phyloP scores from a whole-genome alignment of 1,140 invertebrate genomes.

The Gonioctena quinquepunctata region DNA sequence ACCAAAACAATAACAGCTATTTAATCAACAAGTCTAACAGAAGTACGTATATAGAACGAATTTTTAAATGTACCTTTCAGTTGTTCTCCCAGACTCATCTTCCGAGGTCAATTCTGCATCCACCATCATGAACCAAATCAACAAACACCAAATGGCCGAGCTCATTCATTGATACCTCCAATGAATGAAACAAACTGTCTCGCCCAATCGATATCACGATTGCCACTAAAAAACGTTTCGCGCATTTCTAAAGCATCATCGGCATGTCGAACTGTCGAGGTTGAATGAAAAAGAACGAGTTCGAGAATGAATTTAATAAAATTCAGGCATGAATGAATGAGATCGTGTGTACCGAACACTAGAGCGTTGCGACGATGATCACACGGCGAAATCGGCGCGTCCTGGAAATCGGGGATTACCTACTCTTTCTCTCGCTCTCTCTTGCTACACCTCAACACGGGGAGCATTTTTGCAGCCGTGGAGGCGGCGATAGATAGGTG shows the following conservation, averaged over 20 bases:
- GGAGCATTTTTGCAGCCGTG: background rate
- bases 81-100: background rate
- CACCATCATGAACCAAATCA: background rate
- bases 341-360: too few species aligned
- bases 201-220: background rate
- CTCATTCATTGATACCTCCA: background rate
- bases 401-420: too few species aligned
- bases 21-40: background rate
- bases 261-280: background rate
- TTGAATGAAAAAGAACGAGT: background rate
- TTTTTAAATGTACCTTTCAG: background rate
- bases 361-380: background rate
- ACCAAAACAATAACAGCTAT: background rate
- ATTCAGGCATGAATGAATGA: background rate
- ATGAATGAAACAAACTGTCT: background rate
- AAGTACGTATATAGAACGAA: background rate
- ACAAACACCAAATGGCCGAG: too few species aligned
- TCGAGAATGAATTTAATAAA: background rate
- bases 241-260: background rate
- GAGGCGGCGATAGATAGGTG: background rate
- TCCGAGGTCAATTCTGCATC: background rate
- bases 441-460: background rate
- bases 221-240: background rate
- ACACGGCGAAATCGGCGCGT: background rate
- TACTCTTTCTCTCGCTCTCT: too few species aligned